Conservation (phyloP, 1,140 invertebrate species). For the Tribolium castaneum region DNA sequence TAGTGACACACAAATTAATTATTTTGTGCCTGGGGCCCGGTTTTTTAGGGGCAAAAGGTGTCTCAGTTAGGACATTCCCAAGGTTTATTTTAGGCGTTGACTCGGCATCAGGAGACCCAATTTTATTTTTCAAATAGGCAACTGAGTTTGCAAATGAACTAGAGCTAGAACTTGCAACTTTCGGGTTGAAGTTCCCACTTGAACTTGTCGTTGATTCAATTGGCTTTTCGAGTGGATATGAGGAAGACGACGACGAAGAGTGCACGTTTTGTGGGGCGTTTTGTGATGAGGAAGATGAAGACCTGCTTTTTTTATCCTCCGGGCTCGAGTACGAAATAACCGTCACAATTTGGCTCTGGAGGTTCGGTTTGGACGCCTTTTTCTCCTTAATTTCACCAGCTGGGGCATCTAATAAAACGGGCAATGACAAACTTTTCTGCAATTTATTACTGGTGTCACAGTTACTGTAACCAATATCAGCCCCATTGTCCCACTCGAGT, state of each 20-base stretch:
- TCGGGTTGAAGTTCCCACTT: constrained; percentile 11
- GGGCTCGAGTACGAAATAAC: constrained; percentile 5
- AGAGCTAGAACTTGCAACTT: neutral
- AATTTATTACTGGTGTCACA: constrained; percentile 42
- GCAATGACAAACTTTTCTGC: constrained; percentile 58
- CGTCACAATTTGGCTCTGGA: neutral
- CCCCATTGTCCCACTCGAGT: constrained; percentile 81
- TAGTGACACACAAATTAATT: constrained; percentile 51
- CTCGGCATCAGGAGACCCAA: constrained; percentile 58
- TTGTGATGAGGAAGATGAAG: neutral
- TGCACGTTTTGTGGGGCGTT: neutral
- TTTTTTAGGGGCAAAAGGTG: neutral
- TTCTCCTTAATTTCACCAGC: neutral
- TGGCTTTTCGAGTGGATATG: neutral
- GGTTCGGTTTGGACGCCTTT: neutral
- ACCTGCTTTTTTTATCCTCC: neutral
- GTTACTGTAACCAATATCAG: constrained; percentile 79
- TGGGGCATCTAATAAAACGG: constrained; percentile 46
- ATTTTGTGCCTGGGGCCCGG: constrained; percentile 37
- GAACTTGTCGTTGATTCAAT: constrained; percentile 9
- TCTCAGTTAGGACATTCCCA: neutral
- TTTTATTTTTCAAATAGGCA: constrained; percentile 53
- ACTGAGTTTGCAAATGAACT: constrained; percentile 32
- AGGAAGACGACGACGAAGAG: constrained; percentile 10
- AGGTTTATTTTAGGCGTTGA: constrained; percentile 54